Evolutionary conservation across 2,888 invertebrate species (phyloP).

Genomic region (Drosophila atripex): DNA sequence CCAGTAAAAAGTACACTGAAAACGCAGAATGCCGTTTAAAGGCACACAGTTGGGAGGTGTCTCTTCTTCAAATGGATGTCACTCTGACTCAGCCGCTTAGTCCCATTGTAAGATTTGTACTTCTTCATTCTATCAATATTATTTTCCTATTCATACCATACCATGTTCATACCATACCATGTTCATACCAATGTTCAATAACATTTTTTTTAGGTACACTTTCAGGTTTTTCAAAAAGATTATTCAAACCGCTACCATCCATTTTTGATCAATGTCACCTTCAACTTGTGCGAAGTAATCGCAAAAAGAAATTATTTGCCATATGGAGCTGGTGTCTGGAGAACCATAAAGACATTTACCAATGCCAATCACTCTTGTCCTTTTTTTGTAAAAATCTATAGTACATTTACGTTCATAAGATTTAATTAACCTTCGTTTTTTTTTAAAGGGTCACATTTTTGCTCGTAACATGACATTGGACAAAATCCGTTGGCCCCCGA

Average conservation of each 20-base stretch:
- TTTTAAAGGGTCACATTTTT: background rate
- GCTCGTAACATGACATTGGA: background rate
- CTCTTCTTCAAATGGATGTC: background rate
- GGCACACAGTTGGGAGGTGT: background rate
- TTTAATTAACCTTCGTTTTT: no score
- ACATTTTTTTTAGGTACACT: background rate
- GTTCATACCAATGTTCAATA: no score
- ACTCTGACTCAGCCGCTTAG: background rate
- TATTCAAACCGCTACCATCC: background rate
- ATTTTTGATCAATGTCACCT: background rate
- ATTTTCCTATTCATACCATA: background rate
- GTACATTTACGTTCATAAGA: no score
- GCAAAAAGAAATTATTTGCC: background rate
- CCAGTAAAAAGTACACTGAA: background rate
- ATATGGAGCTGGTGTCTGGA: background rate
- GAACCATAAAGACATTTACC: background rate
- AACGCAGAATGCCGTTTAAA: background rate
- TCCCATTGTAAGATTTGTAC: background rate
- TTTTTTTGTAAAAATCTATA: background rate
- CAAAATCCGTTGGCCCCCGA: background rate
- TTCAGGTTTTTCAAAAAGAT: background rate
- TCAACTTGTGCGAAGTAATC: background rate
- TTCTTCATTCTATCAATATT: background rate
- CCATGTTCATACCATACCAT: no score
- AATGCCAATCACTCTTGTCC: conserved; percentile 1